These are phyloP conservation scores for Apotomis betuletana DNA, from an alignment of 2,888 invertebrate species.

Conservation along the genomic window DNA sequence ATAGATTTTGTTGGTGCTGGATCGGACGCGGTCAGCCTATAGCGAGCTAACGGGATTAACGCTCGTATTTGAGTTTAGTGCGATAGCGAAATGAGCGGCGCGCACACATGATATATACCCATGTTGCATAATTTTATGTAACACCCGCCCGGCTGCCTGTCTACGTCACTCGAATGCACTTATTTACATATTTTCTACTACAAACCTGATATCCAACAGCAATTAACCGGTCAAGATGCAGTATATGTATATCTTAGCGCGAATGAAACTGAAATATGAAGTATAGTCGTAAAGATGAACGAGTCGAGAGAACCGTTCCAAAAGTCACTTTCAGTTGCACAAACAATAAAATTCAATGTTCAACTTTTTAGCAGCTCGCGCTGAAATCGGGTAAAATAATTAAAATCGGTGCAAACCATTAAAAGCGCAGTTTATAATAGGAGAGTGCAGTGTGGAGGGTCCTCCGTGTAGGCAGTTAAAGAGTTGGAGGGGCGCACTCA, in stretches of 20 bases:
- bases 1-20: conserved; percentile 78
- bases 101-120: conserved; percentile 51
- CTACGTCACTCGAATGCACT: conserved; percentile 15
- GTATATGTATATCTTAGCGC: no score
- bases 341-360: conserved; percentile 16
- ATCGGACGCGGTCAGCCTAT: conserved; percentile 71
- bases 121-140: conserved; percentile 42
- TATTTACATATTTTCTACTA: conserved; percentile 2
- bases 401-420: conserved; percentile 80
- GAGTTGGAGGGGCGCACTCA: conserved; percentile 80
- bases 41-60: conserved; percentile 78
- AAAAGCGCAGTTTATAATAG: conserved; percentile 83
- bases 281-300: no score
- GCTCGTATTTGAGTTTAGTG: conserved; percentile 71
- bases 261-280: neutral
- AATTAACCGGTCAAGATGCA: no score
- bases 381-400: conserved; percentile 73
- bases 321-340: conserved; percentile 6
- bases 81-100: conserved; percentile 61
- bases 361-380: conserved; percentile 51
- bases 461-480: conserved; percentile 84
- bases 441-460: conserved; percentile 78
- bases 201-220: no score
- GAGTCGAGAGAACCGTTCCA: neutral
- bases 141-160: conserved; percentile 44